Conservation (phyloP, 2,888 invertebrate species). For the Neoaliturus tenellus region DNA sequence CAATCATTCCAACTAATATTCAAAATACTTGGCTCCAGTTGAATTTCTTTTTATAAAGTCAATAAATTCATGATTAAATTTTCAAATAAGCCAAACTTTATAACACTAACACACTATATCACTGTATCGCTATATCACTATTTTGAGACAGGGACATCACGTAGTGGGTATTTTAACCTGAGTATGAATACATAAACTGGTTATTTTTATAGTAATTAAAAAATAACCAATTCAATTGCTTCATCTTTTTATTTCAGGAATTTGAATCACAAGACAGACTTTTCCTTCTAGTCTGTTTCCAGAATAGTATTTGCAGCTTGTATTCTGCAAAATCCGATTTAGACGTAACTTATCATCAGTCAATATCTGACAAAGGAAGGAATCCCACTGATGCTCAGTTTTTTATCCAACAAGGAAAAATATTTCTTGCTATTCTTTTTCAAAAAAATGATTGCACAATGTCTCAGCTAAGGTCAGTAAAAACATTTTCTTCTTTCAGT, state of each 20-base stretch:
- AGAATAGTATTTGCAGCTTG: not conserved
- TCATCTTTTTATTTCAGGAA: not conserved
- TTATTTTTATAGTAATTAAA: too few species aligned
- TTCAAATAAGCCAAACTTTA: too few species aligned
- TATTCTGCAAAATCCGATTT: not conserved
- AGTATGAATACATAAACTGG: too few species aligned
- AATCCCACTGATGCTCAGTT: constrained; percentile 12
- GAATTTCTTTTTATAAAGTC: too few species aligned
- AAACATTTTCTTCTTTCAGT: too few species aligned
- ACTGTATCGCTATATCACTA: too few species aligned
- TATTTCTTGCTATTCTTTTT: not conserved
- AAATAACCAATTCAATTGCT: not conserved
- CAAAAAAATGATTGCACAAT: not conserved
- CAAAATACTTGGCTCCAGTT: too few species aligned
- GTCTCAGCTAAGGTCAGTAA: constrained; percentile 15
- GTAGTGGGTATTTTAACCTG: too few species aligned
- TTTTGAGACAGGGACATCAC: too few species aligned
- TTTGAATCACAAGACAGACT: not conserved
- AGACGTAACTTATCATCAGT: not conserved
- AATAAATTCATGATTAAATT: too few species aligned
- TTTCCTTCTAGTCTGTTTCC: not conserved
- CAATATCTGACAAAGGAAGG: constrained; percentile 10
- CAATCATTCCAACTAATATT: too few species aligned
- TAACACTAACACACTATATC: too few species aligned
- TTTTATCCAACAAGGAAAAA: not conserved